phyloP scores from a whole-genome alignment of 1,140 invertebrate species.

The Conopomorpha cramerella region DNA sequence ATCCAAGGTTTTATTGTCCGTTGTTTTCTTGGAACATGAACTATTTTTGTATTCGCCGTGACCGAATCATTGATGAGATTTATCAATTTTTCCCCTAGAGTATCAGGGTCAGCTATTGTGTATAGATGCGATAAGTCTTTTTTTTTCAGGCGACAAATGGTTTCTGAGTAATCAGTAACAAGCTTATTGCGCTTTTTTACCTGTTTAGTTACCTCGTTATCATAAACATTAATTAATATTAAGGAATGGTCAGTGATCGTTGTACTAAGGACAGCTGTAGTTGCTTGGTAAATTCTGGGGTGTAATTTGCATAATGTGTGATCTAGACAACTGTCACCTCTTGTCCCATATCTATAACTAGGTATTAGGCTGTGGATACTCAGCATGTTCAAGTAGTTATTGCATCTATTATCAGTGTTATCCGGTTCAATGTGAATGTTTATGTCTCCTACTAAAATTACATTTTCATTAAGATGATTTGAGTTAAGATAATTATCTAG shows the following conservation, averaged over 20 bases:
- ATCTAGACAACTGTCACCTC: background rate
- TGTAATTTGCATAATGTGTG: background rate
- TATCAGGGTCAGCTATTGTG: background rate
- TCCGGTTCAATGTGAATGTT: conserved; percentile 1
- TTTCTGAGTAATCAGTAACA: background rate
- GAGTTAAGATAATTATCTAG: background rate
- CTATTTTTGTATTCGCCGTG: background rate
- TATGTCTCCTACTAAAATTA: background rate
- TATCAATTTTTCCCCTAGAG: background rate
- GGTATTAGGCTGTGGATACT: background rate
- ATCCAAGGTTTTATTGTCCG: conserved; percentile 1
- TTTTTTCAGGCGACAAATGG: background rate
- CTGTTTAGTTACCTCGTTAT: too few relatives aligned
- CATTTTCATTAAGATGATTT: background rate
- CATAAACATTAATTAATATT: too few relatives aligned
- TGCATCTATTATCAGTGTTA: background rate
- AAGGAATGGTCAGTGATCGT: background rate
- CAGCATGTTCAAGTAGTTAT: background rate
- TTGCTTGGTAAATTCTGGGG: background rate
- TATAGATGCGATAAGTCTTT: background rate
- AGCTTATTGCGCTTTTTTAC: too few relatives aligned
- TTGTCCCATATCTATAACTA: background rate
- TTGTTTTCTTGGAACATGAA: background rate
- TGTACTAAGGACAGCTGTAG: background rate
- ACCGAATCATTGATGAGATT: background rate